Conservation (phyloP, 2,113 vertebrate genomes). For the Pseudorectes ferrugineus region DNA sequence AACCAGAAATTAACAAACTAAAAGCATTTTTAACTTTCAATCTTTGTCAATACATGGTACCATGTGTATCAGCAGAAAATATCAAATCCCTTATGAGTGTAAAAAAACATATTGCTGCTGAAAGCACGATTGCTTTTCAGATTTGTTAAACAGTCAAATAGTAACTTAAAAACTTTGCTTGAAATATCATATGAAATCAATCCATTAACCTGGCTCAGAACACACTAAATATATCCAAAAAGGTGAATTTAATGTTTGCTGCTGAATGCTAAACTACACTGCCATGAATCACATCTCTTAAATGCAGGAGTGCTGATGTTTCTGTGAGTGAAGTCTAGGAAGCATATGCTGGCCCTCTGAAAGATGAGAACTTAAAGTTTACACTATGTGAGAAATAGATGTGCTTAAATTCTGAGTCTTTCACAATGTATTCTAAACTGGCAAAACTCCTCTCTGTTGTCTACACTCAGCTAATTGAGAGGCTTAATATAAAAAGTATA, state of each 20-base stretch:
- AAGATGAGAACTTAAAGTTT: neutral
- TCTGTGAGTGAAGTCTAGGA: neutral
- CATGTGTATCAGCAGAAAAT: neutral
- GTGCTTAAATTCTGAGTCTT: neutral
- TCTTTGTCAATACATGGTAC: neutral
- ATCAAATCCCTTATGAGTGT: neutral
- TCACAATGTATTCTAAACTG: neutral
- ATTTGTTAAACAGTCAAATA: neutral
- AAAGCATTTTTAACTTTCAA: neutral
- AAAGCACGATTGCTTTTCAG: neutral
- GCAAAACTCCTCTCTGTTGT: neutral
- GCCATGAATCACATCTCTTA: neutral
- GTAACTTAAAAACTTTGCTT: neutral
- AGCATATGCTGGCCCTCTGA: rapidly evolving
- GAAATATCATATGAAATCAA: neutral
- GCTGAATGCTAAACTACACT: neutral
- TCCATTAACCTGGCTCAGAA: neutral
- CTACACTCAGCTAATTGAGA: neutral
- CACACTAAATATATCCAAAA: neutral
- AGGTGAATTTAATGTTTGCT: neutral
- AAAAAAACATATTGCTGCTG: neutral
- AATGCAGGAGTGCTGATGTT: neutral
- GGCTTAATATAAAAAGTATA: neutral
- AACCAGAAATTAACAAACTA: neutral
- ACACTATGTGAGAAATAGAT: neutral